A percentile compares a stretch with the other conserved stretches of the same genome.
phyloP scores from a whole-genome alignment of 1,140 invertebrate species.

The Caenorhabditis elegans region DNA sequence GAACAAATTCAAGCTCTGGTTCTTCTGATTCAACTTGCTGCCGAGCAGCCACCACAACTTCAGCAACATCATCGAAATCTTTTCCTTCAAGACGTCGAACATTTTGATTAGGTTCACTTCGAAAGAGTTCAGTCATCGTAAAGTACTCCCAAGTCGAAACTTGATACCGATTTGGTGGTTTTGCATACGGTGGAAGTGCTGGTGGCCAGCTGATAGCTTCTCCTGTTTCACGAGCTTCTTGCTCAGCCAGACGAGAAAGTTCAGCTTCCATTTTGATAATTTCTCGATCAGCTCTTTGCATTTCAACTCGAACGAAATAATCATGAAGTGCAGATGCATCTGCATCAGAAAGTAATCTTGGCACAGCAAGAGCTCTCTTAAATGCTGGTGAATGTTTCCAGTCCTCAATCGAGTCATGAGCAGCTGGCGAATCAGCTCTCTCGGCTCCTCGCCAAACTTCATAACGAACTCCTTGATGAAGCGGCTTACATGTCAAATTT shows the following conservation, averaged over 20 bases:
- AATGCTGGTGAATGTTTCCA: conserved; percentile 47
- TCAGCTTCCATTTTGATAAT: not conserved
- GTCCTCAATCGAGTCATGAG: conserved; percentile 55
- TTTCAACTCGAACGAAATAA: conserved; percentile 62
- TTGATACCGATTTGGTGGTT: conserved; percentile 62
- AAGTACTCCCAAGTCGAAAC: conserved; percentile 65
- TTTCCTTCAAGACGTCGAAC: conserved; percentile 50
- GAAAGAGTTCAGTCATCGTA: conserved; percentile 58
- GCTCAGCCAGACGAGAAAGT: conserved; percentile 40
- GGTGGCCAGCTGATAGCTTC: conserved; percentile 55
- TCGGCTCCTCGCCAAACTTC: not conserved
- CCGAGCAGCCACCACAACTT: conserved; percentile 52
- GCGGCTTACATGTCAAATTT: conserved; percentile 55
- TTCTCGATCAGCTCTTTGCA: conserved; percentile 32
- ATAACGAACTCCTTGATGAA: conserved; percentile 37
- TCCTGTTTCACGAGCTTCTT: conserved; percentile 48
- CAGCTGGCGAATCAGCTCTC: conserved; percentile 49
- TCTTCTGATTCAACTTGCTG: conserved; percentile 44
- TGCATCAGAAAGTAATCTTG: conserved; percentile 58
- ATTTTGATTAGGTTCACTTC: conserved; percentile 63
- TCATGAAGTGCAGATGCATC: conserved; percentile 57
- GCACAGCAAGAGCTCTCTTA: conserved; percentile 59
- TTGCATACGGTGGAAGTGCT: conserved; percentile 44
- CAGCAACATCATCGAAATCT: conserved; percentile 56
- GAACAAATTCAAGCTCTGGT: conserved; percentile 51